Percentiles rank a stretch among this genome's conserved stretches.
These are phyloP conservation scores for Zaprionus lachaisei DNA, from an alignment of 1,140 invertebrate genomes.

Conservation along the genomic window DNA sequence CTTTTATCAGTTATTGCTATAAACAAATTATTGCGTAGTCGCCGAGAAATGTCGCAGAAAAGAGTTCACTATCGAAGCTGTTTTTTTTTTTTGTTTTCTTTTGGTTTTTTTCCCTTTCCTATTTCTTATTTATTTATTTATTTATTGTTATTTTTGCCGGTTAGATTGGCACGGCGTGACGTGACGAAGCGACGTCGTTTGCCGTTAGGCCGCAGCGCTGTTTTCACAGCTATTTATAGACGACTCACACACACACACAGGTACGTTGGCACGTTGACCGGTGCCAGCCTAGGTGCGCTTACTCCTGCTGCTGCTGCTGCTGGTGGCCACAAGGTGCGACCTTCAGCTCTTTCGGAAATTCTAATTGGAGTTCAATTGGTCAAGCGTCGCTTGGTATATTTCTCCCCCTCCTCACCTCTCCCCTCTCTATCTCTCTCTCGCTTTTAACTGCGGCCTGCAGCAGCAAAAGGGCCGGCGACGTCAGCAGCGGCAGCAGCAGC, in stretches of 20 bases:
- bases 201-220: constrained; percentile 32
- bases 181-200: constrained; percentile 23
- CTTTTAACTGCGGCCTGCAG: constrained; percentile 54
- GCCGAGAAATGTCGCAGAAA: constrained; percentile 57
- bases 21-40: constrained; percentile 72
- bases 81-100: constrained; percentile 4
- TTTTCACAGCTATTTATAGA: constrained; percentile 42
- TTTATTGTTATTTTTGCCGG: constrained; percentile 29
- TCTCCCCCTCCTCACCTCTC: constrained; percentile 2
- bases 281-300: constrained; percentile 42
- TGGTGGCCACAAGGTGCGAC: constrained; percentile 33
- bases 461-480: constrained; percentile 52
- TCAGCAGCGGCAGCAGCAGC: constrained; percentile 38
- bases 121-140: constrained; percentile 26
- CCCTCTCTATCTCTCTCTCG: neutral
- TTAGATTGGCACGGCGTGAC: constrained; percentile 15
- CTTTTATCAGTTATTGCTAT: constrained; percentile 66
- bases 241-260: constrained; percentile 2
- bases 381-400: constrained; percentile 15
- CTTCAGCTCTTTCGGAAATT: constrained; percentile 62
- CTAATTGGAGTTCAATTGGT: constrained; percentile 71
- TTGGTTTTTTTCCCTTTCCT: neutral
- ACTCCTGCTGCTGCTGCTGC: neutral
- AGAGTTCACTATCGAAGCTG: constrained; percentile 19
- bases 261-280: constrained; percentile 42